Evolutionary conservation across 2,113 vertebrate genomes (phyloP).

Genomic region (Polypterus bichir): DNA sequence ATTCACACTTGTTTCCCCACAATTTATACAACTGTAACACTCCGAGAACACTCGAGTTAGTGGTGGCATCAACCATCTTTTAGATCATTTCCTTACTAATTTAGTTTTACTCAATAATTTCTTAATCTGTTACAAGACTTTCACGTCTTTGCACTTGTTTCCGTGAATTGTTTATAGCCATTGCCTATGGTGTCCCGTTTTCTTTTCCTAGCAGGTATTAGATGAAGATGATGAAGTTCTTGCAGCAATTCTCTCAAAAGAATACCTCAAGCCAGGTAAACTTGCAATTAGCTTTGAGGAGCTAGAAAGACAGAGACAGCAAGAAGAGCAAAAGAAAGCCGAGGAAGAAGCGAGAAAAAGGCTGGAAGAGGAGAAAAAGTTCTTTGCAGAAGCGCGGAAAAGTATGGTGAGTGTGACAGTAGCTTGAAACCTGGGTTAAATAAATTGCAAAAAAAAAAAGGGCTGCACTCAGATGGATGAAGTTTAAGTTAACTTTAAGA

Average conservation of each 20-base stretch:
- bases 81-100: too few relatives aligned
- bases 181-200: not conserved
- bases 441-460: too few relatives aligned
- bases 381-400: constrained; percentile 61
- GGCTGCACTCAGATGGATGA: too few relatives aligned
- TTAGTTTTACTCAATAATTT: too few relatives aligned
- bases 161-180: not conserved
- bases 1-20: too few relatives aligned
- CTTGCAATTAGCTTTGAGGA: constrained; percentile 60
- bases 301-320: constrained; percentile 48
- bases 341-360: constrained; percentile 59
- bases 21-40: too few relatives aligned
- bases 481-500: too few relatives aligned
- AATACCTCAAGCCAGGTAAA: constrained; percentile 48
- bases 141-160: too few relatives aligned
- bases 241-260: constrained; percentile 46
- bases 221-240: constrained; percentile 52
- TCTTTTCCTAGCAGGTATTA: constrained; percentile 32
- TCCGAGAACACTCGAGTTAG: too few relatives aligned
- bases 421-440: not conserved
- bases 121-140: too few relatives aligned
- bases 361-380: constrained; percentile 56
- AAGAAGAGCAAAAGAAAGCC: constrained; percentile 51
- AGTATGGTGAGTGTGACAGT: constrained; percentile 43
- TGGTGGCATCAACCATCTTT: too few relatives aligned